These are phyloP conservation scores for Brotogeris chrysoptera DNA, from an alignment of 2,797 vertebrate species.

Conservation along the genomic window DNA sequence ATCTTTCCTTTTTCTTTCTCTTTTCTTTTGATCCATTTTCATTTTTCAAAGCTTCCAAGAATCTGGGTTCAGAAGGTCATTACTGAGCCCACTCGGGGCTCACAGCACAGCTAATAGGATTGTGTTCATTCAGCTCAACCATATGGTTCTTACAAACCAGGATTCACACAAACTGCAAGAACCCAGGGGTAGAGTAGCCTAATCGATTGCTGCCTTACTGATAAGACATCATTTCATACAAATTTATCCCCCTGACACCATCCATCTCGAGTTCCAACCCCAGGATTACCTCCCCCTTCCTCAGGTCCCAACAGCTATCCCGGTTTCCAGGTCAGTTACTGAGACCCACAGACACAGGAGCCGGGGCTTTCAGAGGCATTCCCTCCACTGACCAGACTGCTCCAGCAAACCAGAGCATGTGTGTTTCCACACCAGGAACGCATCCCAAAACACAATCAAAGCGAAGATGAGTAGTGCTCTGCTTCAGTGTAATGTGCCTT, in stretches of 20 bases:
- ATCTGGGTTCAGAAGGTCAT: background rate
- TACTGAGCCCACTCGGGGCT: too few relatives aligned
- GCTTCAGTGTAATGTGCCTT: background rate
- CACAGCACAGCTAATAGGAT: background rate
- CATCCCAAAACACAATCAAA: background rate
- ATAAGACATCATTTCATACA: background rate
- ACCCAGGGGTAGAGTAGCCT: background rate
- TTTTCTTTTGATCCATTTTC: background rate
- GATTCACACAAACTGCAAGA: background rate
- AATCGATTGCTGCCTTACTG: background rate
- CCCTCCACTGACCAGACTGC: background rate
- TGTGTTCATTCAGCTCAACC: too few relatives aligned
- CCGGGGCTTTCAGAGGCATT: background rate
- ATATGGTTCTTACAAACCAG: fast-evolving
- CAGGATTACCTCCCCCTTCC: background rate
- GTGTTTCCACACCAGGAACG: background rate
- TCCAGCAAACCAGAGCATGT: background rate
- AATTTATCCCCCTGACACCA: fast-evolving
- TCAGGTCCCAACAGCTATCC: background rate
- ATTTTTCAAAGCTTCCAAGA: background rate
- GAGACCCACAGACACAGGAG: background rate
- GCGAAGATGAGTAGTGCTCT: fast-evolving
- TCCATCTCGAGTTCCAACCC: background rate
- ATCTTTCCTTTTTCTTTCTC: background rate
- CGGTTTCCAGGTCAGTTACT: fast-evolving